Conservation (phyloP, 2,113 vertebrate species). For the Carassius auratus region DNA sequence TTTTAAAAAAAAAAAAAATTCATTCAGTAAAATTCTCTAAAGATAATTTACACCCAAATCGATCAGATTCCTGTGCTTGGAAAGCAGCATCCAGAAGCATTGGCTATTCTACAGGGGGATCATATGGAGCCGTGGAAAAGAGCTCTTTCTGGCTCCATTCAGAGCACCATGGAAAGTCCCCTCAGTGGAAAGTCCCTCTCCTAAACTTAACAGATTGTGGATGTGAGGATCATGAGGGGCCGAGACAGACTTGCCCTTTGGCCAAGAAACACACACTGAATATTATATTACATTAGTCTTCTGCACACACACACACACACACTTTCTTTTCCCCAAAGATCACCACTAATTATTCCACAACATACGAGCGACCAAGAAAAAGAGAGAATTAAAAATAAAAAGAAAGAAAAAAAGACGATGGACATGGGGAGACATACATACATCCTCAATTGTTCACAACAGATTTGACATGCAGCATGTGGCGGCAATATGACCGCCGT, state of each 20-base stretch:
- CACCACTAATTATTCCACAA: conserved; percentile 12
- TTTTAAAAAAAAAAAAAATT: not conserved
- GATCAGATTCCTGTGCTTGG: not conserved
- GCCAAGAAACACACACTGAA: conserved; percentile 66
- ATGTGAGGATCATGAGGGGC: conserved; percentile 51
- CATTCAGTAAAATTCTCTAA: not conserved
- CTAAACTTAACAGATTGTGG: conserved; percentile 58
- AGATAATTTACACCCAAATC: not conserved
- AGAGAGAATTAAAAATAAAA: not conserved
- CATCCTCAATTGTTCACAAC: conserved; percentile 8
- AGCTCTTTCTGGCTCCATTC: not conserved
- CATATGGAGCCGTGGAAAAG: conserved; percentile 29
- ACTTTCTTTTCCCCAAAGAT: not conserved
- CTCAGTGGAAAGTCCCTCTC: conserved; percentile 56
- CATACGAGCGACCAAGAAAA: conserved; percentile 24
- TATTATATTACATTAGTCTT: conserved; percentile 61
- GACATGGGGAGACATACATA: conserved; percentile 27
- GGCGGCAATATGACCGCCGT: conserved; percentile 37
- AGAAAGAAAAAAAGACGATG: not conserved
- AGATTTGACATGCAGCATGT: conserved; percentile 40
- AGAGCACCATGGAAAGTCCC: conserved; percentile 55
- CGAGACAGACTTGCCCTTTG: conserved; percentile 48
- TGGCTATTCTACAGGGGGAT: conserved; percentile 11
- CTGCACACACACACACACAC: not conserved
- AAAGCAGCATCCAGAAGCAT: conserved; percentile 13